These are phyloP conservation scores for Actenoides hombroni DNA, from an alignment of 2,113 vertebrate genomes.

Conservation along the genomic window DNA sequence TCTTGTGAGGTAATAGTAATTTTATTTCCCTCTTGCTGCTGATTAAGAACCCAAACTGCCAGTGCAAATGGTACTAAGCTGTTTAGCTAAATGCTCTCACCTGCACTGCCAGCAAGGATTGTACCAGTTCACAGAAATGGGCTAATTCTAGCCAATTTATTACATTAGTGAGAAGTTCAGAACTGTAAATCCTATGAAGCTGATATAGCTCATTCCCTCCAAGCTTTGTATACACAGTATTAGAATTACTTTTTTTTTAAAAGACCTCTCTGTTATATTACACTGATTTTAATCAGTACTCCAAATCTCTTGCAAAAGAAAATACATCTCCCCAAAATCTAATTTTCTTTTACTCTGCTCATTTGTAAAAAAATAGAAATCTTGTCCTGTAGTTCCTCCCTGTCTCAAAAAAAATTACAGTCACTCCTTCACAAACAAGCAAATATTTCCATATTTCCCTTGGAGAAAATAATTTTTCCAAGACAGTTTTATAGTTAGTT, in stretches of 20 bases:
- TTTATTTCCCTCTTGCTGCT: background rate
- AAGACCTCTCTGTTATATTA: background rate
- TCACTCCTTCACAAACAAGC: background rate
- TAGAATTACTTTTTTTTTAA: background rate
- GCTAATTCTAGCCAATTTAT: background rate
- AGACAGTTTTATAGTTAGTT: constrained; percentile 32
- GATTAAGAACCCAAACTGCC: background rate
- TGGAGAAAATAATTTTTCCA: background rate
- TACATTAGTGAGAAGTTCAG: background rate
- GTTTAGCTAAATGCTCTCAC: background rate
- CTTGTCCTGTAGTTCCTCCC: background rate
- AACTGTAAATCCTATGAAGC: background rate
- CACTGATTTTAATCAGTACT: background rate
- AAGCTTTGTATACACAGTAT: background rate
- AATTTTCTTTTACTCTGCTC: background rate
- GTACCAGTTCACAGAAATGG: background rate
- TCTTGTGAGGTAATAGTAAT: background rate
- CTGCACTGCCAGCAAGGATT: background rate
- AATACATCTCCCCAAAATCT: background rate
- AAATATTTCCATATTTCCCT: background rate
- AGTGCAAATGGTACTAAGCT: background rate
- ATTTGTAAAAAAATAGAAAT: background rate
- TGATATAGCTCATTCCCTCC: background rate
- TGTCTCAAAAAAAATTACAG: background rate
- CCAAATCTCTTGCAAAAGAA: constrained; percentile 18